A percentile compares a stretch with the other conserved stretches of the same genome.
These are phyloP conservation scores for Malthinus seriepunctatus DNA, from an alignment of 2,888 invertebrate species.

Conservation along the genomic window DNA sequence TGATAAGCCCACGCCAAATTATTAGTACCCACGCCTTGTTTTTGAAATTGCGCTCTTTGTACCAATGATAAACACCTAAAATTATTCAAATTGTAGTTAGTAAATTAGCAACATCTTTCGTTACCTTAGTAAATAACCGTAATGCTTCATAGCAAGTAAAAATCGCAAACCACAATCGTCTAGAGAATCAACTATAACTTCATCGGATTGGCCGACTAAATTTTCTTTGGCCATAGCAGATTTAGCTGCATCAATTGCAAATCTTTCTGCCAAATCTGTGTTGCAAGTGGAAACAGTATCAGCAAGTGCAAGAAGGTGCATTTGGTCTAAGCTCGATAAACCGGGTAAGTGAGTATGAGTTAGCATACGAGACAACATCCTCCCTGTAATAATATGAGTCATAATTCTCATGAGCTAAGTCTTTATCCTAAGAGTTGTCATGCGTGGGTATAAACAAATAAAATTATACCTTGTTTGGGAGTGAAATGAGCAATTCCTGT, in stretches of 20 bases:
- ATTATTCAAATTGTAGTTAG: background rate
- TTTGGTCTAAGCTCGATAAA: conserved; percentile 94
- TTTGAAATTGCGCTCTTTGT: conserved; percentile 84
- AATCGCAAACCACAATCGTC: conserved; percentile 98
- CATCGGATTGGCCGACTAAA: conserved; percentile 58
- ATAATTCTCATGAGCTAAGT: too few relatives aligned
- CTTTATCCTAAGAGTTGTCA: too few relatives aligned
- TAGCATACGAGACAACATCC: conserved; percentile 83
- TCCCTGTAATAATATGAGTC: conserved; percentile 55
- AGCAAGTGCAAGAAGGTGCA: conserved; percentile 98
- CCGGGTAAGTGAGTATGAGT: conserved; percentile 96
- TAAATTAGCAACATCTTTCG: too few relatives aligned
- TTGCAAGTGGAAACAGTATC: conserved; percentile 96
- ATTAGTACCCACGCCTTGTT: conserved; percentile 83
- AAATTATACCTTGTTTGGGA: conserved; percentile 67
- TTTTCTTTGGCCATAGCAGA: conserved; percentile 69
- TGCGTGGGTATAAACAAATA: too few relatives aligned
- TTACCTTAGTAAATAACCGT: conserved; percentile 79
- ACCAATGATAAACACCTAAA: conserved; percentile 84
- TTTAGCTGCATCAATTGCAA: conserved; percentile 72
- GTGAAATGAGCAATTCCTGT: conserved; percentile 78
- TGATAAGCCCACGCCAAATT: conserved; percentile 99
- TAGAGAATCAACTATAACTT: conserved; percentile 74
- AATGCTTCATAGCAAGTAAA: conserved; percentile 96
- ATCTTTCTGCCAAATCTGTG: conserved; percentile 82